Conservation (phyloP, 1,140 invertebrate genomes). For the Drosophila simulans region DNA sequence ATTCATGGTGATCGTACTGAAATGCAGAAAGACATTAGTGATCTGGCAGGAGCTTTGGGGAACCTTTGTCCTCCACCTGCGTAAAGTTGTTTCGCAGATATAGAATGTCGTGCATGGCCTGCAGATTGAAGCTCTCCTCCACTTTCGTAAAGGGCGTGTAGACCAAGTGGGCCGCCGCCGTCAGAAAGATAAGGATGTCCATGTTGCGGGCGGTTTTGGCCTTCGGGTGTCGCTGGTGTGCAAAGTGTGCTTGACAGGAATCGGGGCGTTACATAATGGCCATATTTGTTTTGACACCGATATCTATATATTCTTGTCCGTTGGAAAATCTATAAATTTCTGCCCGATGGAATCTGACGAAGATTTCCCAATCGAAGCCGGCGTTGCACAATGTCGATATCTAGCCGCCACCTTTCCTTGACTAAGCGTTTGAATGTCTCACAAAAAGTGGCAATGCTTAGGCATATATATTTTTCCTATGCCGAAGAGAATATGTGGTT, state of each 20-base stretch:
- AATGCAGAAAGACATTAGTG: background rate
- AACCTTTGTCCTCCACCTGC: conserved; percentile 86
- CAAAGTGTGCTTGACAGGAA: conserved; percentile 28
- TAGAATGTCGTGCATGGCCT: conserved; percentile 98
- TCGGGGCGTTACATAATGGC: conserved; percentile 65
- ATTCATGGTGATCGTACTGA: conserved; percentile 99
- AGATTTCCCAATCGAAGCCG: conserved; percentile 7
- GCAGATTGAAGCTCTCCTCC: conserved; percentile 99
- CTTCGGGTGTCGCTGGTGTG: conserved; percentile 9
- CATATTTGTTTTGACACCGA: conserved; percentile 46
- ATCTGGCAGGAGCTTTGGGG: too few relatives aligned
- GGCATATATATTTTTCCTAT: conserved; percentile 36
- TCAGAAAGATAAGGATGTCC: conserved; percentile 86
- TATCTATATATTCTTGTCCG: conserved; percentile 18
- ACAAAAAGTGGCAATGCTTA: conserved; percentile 4
- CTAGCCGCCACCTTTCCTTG: background rate
- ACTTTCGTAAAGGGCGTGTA: conserved; percentile 99
- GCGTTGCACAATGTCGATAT: background rate
- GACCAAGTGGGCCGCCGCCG: conserved; percentile 91
- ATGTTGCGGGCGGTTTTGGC: conserved; percentile 52
- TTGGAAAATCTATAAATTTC: conserved; percentile 11
- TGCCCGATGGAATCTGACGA: background rate
- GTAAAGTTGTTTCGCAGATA: conserved; percentile 94
- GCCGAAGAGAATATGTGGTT: conserved; percentile 52
- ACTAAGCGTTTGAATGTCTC: conserved; percentile 3